Evolutionary conservation across 64 coral and sea anemone genomes (phyloP).

Genomic region (Pocillopora damicornis): DNA sequence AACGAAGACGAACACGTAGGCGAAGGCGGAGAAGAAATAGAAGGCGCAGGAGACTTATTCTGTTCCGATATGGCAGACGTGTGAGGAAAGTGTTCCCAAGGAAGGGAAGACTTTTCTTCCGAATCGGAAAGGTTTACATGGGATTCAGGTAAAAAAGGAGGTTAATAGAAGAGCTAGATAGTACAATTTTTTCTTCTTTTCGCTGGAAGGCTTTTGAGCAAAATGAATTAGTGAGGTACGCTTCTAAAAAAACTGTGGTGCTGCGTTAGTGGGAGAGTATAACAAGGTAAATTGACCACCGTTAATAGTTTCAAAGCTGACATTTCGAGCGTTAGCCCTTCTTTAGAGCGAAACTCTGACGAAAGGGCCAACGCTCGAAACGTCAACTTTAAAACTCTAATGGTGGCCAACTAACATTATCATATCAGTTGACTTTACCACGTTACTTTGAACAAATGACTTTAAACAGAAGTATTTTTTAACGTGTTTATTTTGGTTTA

Average conservation of each 20-base stretch:
- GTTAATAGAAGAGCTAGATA: not conserved
- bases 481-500: not conserved
- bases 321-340: too few species aligned
- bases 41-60: not conserved
- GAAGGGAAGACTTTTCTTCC: not conserved
- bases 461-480: not conserved
- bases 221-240: too few species aligned
- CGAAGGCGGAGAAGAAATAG: not conserved
- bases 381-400: too few species aligned
- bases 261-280: too few species aligned
- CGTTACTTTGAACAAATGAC: not conserved
- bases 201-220: too few species aligned
- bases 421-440: too few species aligned
- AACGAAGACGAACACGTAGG: not conserved
- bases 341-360: too few species aligned
- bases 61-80: not conserved
- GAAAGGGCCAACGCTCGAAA: too few species aligned
- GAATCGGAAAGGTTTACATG: not conserved
- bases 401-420: too few species aligned
- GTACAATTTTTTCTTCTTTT: not conserved
- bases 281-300: too few species aligned
- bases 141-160: not conserved
- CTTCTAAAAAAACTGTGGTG: too few species aligned
- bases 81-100: conserved; percentile 3
- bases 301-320: too few species aligned